Conservation (phyloP, 2,113 vertebrate species). For the Mormyrus iriodes region DNA sequence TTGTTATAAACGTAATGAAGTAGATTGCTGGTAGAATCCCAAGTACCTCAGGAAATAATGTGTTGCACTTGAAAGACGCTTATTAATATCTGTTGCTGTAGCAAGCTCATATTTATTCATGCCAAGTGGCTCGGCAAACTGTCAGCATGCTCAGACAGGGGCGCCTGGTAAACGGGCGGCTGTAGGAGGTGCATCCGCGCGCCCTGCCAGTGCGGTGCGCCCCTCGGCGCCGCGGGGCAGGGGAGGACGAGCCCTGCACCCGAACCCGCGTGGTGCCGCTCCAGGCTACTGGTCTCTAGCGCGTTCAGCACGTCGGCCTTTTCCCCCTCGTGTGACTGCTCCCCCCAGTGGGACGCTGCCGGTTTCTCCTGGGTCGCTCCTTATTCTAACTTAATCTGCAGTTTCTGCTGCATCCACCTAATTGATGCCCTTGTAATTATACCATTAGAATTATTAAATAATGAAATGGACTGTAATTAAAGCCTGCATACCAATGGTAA, state of each 20-base stretch:
- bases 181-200: neutral
- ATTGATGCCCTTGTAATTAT: neutral
- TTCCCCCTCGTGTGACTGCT: neutral
- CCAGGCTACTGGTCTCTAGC: neutral
- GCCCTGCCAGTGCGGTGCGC: neutral
- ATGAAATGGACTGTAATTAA: neutral
- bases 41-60: conserved; percentile 5
- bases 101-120: neutral
- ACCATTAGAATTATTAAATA: neutral
- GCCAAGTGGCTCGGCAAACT: conserved; percentile 41
- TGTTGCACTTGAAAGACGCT: neutral
- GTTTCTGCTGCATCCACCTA: neutral
- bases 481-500: neutral
- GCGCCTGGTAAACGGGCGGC: neutral
- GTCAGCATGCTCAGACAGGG: conserved; percentile 38
- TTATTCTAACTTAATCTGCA: neutral
- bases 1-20: neutral
- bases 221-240: neutral
- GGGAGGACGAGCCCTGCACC: neutral
- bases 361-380: neutral
- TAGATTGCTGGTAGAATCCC: neutral
- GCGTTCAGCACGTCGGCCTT: neutral
- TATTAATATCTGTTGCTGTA: neutral
- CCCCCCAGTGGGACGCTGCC: neutral
- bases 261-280: neutral